Conservation (phyloP, 2,888 invertebrate genomes). For the Dicranocentrus wangi region DNA sequence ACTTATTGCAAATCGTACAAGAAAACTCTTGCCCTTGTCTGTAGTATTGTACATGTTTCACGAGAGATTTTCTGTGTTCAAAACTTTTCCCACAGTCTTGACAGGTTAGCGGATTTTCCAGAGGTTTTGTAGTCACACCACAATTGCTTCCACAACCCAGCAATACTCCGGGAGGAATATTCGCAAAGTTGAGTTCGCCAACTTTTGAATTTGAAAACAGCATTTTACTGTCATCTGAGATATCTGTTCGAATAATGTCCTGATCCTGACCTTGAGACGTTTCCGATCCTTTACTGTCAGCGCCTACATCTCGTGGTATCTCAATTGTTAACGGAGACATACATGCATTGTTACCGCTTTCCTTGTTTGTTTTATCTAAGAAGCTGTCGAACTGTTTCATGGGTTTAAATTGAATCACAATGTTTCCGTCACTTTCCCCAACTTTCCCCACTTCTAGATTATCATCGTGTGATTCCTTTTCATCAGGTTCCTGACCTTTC, state of each 20-base stretch:
- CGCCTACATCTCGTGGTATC: conserved; percentile 31
- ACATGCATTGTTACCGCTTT: conserved; percentile 9
- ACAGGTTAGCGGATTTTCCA: conserved; percentile 30
- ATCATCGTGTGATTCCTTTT: not conserved
- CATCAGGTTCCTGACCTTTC: not conserved
- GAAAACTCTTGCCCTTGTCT: conserved; percentile 19
- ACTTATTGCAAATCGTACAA: conserved; percentile 36
- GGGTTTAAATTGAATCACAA: conserved; percentile 45
- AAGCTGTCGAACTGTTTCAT: conserved; percentile 15
- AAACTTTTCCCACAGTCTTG: conserved; percentile 56
- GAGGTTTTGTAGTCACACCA: not conserved
- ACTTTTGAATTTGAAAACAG: not conserved
- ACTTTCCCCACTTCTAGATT: not conserved
- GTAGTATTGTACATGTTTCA: conserved; percentile 52
- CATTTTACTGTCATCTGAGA: too few species aligned
- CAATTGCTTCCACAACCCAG: conserved; percentile 35
- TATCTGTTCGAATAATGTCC: not conserved
- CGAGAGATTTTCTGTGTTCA: conserved; percentile 48
- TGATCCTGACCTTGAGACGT: not conserved
- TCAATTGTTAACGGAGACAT: conserved; percentile 48
- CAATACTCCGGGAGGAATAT: not conserved
- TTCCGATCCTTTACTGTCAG: not conserved
- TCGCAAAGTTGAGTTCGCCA: not conserved
- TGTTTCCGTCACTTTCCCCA: conserved; percentile 30
- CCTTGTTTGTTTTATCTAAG: not conserved